Evolutionary conservation across 2,888 invertebrate genomes (phyloP).

Genomic region (Corythucha ciliata): DNA sequence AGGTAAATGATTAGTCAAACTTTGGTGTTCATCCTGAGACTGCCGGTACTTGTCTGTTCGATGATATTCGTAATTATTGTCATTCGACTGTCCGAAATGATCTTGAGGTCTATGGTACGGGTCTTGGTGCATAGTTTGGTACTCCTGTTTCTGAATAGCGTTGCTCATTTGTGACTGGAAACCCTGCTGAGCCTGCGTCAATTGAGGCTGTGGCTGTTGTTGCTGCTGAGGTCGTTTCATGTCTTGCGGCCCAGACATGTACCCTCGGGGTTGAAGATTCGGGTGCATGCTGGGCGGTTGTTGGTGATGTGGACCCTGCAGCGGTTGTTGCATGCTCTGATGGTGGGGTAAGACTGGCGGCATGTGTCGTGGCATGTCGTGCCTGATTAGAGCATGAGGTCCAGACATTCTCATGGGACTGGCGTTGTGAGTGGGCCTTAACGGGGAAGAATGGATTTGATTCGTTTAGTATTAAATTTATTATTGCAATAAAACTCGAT

Average conservation of each 20-base stretch:
- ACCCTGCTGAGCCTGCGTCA: too few relatives aligned
- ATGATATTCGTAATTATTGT: background rate
- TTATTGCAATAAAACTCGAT: too few relatives aligned
- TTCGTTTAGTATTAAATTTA: too few relatives aligned
- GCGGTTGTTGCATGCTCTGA: background rate
- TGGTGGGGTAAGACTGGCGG: slow-evolving; percentile 1
- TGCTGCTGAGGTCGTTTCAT: slow-evolving; percentile 18
- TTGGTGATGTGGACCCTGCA: background rate
- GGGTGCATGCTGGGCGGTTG: background rate
- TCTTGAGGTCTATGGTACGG: slow-evolving; percentile 17
- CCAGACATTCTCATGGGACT: background rate
- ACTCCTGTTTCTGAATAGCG: too few relatives aligned
- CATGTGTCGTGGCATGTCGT: slow-evolving; percentile 9
- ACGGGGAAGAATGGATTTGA: too few relatives aligned
- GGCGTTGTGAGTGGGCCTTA: background rate
- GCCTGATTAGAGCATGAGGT: too few relatives aligned
- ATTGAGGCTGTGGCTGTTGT: slow-evolving; percentile 10
- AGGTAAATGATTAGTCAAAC: slow-evolving; percentile 9
- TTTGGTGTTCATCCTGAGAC: slow-evolving; percentile 8
- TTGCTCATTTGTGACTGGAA: too few relatives aligned
- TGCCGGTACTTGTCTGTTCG: background rate
- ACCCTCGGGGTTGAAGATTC: background rate
- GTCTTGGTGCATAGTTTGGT: slow-evolving; percentile 18
- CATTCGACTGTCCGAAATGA: slow-evolving; percentile 8
- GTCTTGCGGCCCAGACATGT: slow-evolving; percentile 19